Conservation (phyloP, 2,888 invertebrate genomes). For the Acanthopleura granulata region DNA sequence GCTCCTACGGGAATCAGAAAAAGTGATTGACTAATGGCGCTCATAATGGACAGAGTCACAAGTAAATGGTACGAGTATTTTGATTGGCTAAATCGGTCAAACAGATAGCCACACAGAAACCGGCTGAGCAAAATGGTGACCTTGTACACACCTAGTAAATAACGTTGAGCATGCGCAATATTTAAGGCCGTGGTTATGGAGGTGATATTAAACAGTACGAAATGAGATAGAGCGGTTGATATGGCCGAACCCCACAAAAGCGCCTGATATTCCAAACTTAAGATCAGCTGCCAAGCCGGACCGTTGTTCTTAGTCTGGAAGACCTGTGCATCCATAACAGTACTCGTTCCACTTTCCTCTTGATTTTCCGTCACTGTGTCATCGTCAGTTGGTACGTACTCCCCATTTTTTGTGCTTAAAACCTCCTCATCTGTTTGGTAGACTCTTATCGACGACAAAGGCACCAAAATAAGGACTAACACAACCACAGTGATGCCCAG, state of each 20-base stretch:
- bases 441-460: not conserved
- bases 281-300: not conserved
- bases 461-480: not conserved
- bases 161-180: not conserved
- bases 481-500: not conserved
- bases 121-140: not conserved
- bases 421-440: not conserved
- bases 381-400: not conserved
- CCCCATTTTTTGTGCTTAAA: not conserved
- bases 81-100: not conserved
- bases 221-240: not conserved
- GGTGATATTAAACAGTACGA: not conserved
- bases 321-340: not conserved
- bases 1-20: not conserved
- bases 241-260: not conserved
- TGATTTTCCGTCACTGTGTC: not conserved
- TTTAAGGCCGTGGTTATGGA: not conserved
- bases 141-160: not conserved
- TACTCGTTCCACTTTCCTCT: not conserved
- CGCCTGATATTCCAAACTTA: not conserved
- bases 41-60: not conserved
- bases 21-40: not conserved
- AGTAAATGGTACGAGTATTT: not conserved
- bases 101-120: not conserved
- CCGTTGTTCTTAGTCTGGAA: not conserved